Percentiles rank a stretch among this genome's conserved stretches.
phyloP scores from a whole-genome alignment of 2,113 vertebrate genomes.

The Strix aluco region DNA sequence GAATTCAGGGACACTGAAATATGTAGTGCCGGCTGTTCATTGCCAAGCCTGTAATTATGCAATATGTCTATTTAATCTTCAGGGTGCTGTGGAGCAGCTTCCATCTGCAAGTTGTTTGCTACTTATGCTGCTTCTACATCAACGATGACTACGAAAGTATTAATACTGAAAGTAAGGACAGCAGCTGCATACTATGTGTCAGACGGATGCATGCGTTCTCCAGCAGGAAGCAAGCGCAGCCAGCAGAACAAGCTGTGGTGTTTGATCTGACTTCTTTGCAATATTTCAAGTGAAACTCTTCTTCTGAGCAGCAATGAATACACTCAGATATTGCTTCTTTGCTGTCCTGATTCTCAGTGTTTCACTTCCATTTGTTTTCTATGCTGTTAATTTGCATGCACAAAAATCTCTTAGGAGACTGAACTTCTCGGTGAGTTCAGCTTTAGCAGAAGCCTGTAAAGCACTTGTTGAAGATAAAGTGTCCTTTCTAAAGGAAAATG shows the following conservation, averaged over 20 bases:
- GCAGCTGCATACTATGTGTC: background rate
- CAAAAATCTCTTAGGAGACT: background rate
- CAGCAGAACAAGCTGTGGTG: background rate
- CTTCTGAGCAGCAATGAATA: background rate
- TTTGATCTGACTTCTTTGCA: background rate
- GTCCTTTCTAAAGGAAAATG: slow-evolving; percentile 37
- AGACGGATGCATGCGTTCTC: accelerated
- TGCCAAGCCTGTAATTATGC: background rate
- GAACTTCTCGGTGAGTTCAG: background rate
- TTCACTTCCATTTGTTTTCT: slow-evolving; percentile 40
- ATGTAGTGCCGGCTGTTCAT: background rate
- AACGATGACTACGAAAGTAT: background rate
- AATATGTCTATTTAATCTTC: background rate
- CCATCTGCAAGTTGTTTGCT: background rate
- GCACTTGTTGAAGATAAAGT: slow-evolving; percentile 18
- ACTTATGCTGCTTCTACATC: background rate
- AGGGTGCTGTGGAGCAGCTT: background rate
- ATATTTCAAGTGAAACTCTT: background rate
- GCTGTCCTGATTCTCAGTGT: background rate
- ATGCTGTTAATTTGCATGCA: background rate
- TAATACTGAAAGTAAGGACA: background rate
- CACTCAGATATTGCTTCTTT: background rate
- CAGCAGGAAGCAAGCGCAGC: background rate
- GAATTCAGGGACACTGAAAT: background rate
- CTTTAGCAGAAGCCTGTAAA: slow-evolving; percentile 58